A percentile compares a stretch with the other conserved stretches of the same genome.
Conservation (phyloP, 2,113 vertebrate species). For the Syngnathoides biaculeatus region DNA sequence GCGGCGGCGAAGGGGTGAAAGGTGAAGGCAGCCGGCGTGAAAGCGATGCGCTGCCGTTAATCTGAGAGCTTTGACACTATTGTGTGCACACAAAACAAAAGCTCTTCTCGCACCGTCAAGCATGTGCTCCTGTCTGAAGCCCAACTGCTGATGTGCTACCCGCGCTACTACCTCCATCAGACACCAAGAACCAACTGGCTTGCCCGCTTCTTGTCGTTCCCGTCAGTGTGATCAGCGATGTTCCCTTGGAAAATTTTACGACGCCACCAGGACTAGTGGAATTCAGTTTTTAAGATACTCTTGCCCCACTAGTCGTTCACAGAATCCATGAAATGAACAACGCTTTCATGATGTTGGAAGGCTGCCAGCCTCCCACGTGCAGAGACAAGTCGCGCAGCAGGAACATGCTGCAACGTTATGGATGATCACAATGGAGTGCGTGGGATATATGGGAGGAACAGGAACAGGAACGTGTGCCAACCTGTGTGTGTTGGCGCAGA, state of each 20-base stretch:
- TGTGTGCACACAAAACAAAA: slow-evolving; percentile 48
- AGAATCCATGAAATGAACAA: background rate
- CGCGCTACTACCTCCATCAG: background rate
- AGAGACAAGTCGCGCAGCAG: background rate
- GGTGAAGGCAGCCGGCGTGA: slow-evolving; percentile 29
- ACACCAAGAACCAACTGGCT: background rate
- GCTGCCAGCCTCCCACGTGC: background rate
- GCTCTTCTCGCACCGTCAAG: slow-evolving; percentile 52
- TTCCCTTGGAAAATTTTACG: too few relatives aligned
- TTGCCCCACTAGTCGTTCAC: too few relatives aligned
- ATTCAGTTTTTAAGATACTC: too few relatives aligned
- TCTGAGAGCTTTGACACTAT: slow-evolving; percentile 52
- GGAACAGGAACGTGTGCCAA: background rate
- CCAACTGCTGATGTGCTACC: background rate
- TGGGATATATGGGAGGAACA: background rate
- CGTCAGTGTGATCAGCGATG: background rate
- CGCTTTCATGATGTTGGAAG: background rate
- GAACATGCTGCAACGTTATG: background rate
- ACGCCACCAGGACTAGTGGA: too few relatives aligned
- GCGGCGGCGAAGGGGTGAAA: slow-evolving; percentile 25
- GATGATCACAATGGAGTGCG: background rate
- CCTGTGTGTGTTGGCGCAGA: background rate
- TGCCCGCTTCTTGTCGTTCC: too few relatives aligned
- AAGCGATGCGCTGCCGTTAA: slow-evolving; percentile 47
- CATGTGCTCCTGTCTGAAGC: slow-evolving; percentile 31